Evolutionary conservation across 2,888 invertebrate species (phyloP).

Genomic region (Poecilus cupreus): DNA sequence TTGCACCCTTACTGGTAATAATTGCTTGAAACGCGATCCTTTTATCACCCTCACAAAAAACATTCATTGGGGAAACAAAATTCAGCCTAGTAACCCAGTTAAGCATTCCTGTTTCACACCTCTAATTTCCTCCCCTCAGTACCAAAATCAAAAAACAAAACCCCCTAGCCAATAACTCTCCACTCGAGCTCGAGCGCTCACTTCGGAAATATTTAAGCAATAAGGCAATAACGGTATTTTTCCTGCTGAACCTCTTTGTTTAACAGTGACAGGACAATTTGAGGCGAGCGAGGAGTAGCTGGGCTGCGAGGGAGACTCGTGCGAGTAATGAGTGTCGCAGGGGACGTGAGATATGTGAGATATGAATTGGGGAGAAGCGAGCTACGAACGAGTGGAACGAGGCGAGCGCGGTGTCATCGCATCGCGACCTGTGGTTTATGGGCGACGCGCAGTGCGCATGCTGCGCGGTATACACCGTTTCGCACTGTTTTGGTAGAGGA

Average conservation of each 20-base stretch:
- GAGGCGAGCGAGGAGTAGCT: background rate
- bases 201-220: conserved; percentile 30
- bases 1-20: too few species aligned
- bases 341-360: conserved; percentile 44
- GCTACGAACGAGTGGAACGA: background rate
- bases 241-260: conserved; percentile 27
- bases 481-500: background rate
- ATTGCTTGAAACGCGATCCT: background rate
- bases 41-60: too few species aligned
- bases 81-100: background rate
- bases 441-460: background rate
- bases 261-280: conserved; percentile 42
- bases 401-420: conserved; percentile 17
- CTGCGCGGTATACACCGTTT: background rate
- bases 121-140: background rate
- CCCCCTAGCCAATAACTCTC: conserved; percentile 5
- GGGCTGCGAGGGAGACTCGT: background rate
- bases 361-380: conserved; percentile 33
- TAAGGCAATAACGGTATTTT: conserved; percentile 11
- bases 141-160: background rate
- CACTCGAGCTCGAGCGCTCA: background rate
- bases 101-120: too few species aligned
- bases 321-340: conserved; percentile 44
- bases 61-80: background rate
- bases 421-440: conserved; percentile 36